Percentiles rank a stretch among this genome's conserved stretches.
phyloP scores from a whole-genome alignment of 1,140 invertebrate species.

The Lysiphlebus fabarum region DNA sequence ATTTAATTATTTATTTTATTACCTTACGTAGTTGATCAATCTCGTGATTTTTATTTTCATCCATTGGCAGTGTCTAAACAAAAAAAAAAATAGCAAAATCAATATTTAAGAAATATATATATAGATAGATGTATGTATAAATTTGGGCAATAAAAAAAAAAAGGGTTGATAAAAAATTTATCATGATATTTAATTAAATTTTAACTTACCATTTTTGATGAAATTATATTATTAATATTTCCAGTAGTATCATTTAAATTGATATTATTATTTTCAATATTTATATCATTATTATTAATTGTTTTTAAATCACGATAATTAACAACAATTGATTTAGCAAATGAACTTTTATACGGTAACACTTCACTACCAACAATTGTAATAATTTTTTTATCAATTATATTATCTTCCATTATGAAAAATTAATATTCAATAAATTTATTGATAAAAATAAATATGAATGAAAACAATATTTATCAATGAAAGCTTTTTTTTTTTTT shows the following conservation, averaged over 20 bases:
- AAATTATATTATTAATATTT: too few species aligned
- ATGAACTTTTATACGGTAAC: conserved; percentile 51
- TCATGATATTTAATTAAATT: too few species aligned
- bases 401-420: conserved; percentile 34
- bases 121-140: too few species aligned
- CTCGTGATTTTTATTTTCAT: conserved; percentile 29
- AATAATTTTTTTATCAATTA: conserved; percentile 29
- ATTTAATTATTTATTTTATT: conserved; percentile 18
- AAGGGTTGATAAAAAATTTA: too few species aligned
- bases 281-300: conserved; percentile 44
- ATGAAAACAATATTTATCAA: too few species aligned
- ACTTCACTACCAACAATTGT: conserved; percentile 52
- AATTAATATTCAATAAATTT: background rate
- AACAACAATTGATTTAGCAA: conserved; percentile 49
- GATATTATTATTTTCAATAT: conserved; percentile 34
- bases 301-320: conserved; percentile 47
- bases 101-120: too few species aligned
- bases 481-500: too few species aligned
- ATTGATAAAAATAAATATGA: background rate
- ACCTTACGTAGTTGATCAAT: conserved; percentile 41
- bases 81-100: background rate
- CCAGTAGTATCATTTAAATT: conserved; percentile 25
- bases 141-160: too few species aligned
- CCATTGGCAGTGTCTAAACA: conserved; percentile 23
- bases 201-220: too few species aligned